Base-by-base conservation (phyloP, 1,140 invertebrate genomes). In the Drosophila nebulosa region DNA sequence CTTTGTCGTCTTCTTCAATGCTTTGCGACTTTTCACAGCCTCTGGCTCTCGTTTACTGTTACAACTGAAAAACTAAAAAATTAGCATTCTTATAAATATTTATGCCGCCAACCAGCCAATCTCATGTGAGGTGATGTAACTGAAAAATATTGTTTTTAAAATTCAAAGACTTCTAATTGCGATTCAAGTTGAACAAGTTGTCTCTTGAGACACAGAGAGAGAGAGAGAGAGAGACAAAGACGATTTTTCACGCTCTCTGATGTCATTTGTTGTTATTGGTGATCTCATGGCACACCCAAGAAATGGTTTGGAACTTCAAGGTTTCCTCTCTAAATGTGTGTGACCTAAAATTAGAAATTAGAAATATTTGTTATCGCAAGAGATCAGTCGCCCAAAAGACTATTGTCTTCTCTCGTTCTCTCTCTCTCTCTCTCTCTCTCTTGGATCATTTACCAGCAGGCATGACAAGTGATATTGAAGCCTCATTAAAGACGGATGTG, bases 11-110 rank as follows among this genome's bases (percentile, higher is more conserved):
- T n/a, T 71, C 30, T 62, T 55, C 58, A 61, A 64, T 39, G 64
- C 69, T 75, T 71, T 78, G 63, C 21, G 63, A 65, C 56, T 63
- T 74, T 70, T 64, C 70, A 63, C 77, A 74, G 66, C 68, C 66
- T 62, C 64, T 66, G 36, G 57, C 63, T 35, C 42, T 65, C 81
- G 39, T 70, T 86, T 74, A 52, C 55, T 51, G 60, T 74, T 81
- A 65, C 56, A 56, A 57, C 63, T 69, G 52, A 75, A 79, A 72
- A 56, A 61, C 50, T 51, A 64, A 53, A 16, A 62, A 86, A 88
- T 85, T 85, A 81, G 81, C 81, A 85, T 78, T 85, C 69, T 79
- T 85, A 81, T 85, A 79, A 81, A 80, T 86, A 86, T 86, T 74
- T 86, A 85, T 78, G 60, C 60, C 50, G 21, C n/a, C n/a, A n/a